Conservation (phyloP, 2,113 vertebrate genomes). For the Petromus typicus region DNA sequence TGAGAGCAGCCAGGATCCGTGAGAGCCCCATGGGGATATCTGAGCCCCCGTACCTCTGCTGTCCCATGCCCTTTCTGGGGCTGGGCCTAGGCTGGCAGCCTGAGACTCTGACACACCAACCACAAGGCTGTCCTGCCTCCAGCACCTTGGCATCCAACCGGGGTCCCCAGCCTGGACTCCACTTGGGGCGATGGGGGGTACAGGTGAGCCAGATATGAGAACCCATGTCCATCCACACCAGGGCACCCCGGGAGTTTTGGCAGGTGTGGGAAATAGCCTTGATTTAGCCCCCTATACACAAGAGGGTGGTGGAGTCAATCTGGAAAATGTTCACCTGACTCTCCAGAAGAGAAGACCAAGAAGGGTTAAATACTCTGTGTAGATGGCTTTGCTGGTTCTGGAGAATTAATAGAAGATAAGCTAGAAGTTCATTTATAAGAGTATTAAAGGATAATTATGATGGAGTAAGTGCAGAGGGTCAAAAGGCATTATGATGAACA, state of each 20-base stretch:
- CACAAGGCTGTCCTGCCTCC: neutral
- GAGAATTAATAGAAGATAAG: constrained; percentile 92
- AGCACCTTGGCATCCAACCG: neutral
- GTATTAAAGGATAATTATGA: constrained; percentile 94
- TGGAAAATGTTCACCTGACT: constrained; percentile 2
- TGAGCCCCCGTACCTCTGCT: neutral
- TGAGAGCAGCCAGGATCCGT: neutral
- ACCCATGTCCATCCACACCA: neutral
- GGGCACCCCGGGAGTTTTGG: neutral
- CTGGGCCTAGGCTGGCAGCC: neutral
- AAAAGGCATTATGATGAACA: constrained; percentile 89
- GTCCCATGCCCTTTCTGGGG: neutral
- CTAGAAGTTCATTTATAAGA: constrained; percentile 93
- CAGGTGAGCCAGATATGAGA: neutral
- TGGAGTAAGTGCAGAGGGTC: constrained; percentile 90
- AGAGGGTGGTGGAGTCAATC: neutral
- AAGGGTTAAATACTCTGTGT: constrained; percentile 90
- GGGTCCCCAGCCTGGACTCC: neutral
- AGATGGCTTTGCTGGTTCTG: constrained; percentile 88
- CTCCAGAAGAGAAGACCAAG: constrained; percentile 24
- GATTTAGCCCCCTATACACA: neutral
- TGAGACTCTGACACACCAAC: neutral
- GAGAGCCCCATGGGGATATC: neutral
- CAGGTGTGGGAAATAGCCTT: neutral
- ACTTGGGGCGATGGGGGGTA: neutral